Evolutionary conservation across 2,888 invertebrate genomes (phyloP), one percentile per base, ranked within the genome.

Genomic region (Epirrita christyi): DNA sequence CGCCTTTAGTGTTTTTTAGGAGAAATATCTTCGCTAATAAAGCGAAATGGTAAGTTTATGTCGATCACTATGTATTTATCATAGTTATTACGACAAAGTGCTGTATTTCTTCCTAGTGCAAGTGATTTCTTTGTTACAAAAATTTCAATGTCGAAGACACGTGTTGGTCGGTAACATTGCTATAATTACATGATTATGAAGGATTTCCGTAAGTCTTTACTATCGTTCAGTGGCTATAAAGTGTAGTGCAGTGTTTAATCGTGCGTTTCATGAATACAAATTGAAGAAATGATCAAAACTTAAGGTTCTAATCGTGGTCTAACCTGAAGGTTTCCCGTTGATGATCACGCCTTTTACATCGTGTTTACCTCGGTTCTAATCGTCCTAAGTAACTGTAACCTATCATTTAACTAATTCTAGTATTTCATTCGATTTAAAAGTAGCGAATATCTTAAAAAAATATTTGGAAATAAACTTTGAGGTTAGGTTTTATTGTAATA

Each of bases 11-110:
- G 88, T 88, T 77, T 86, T 83, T 73, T 82, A 78, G 86, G 88
- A 88, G 88, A 80, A 88, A 78, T 80, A 78, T 72, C 79, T 85
- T 90, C 90, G 91, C 91, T 91, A 61, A 71, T 71, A 81, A 63
- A 90, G 92, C 91, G 91, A 90, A 86, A 92, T 92, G 92, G 91
- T 90, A 88, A 90, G 89, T 89, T 68, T 63, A 61, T 62, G 64
- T 46, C 63, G 55, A 54, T 63, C 48, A 57, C 72, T 75, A 76
- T 66, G 78, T 74, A 68, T 41, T 59, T 55, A 41, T 53, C 56
- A 46, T 51, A 15, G 14, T 43, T 21, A 58, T 61, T 59, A 43
- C 54, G 51, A 40, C 59, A 46, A 62, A 73, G 75, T 83, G 78
- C 54, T 59, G 48, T 53, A 63, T 70, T 64, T 64, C 56, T 59